Conservation (phyloP, 2,113 vertebrate genomes). For the Calypte anna region DNA sequence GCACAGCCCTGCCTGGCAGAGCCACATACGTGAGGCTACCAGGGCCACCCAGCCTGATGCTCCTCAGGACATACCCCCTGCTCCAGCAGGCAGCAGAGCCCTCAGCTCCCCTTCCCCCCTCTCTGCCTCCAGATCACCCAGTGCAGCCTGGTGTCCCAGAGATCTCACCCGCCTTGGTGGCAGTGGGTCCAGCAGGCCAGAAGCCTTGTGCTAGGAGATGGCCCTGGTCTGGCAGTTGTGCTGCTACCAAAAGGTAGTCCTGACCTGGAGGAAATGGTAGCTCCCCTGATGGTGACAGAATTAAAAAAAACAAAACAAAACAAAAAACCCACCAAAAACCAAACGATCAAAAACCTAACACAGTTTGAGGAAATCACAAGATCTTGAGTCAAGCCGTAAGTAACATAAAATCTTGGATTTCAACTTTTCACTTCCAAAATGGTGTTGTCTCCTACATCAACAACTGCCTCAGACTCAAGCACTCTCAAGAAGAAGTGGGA, state of each 20-base stretch:
- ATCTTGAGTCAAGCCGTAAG: neutral
- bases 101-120: neutral
- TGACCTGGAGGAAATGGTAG: neutral
- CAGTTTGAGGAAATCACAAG: neutral
- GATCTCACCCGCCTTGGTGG: rapidly evolving
- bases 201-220: neutral
- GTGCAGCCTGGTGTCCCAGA: neutral
- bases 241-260: neutral
- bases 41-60: neutral
- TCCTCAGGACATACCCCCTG: neutral
- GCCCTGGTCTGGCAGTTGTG: neutral
- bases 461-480: neutral
- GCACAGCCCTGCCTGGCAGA: too few relatives aligned
- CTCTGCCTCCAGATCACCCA: rapidly evolving
- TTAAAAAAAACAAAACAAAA: too few relatives aligned
- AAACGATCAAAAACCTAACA: neutral
- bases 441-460: neutral
- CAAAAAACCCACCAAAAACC: too few relatives aligned
- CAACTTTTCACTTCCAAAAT: neutral
- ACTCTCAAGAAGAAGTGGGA: neutral
- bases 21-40: too few relatives aligned
- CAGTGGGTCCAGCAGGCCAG: neutral
- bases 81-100: neutral
- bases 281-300: neutral
- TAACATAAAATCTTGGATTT: neutral